These are phyloP conservation scores for Ochlodes sylvanus DNA, from an alignment of 2,888 invertebrate species.

Conservation along the genomic window DNA sequence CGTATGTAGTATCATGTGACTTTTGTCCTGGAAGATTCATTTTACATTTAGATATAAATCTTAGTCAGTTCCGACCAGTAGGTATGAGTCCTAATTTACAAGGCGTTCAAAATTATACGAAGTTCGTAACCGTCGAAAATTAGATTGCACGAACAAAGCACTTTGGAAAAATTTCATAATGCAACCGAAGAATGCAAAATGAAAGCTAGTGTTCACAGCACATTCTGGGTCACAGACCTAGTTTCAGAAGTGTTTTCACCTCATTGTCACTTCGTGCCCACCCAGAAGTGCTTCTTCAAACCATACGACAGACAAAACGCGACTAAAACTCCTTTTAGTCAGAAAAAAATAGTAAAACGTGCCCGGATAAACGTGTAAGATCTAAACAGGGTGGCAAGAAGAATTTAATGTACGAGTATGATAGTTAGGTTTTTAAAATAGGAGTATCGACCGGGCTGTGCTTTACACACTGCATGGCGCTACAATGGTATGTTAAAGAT, in stretches of 20 bases:
- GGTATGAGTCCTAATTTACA: not conserved
- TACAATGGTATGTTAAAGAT: too few relatives aligned
- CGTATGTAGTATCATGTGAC: too few relatives aligned
- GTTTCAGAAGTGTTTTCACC: conserved; percentile 36
- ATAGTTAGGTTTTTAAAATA: not conserved
- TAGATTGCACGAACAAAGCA: conserved; percentile 30
- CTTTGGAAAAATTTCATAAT: conserved; percentile 36
- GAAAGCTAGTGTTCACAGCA: conserved; percentile 30
- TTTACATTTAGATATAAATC: too few relatives aligned
- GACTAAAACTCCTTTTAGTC: conserved; percentile 32
- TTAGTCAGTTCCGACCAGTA: too few relatives aligned
- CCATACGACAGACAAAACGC: conserved; percentile 36
- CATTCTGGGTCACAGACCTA: conserved; percentile 36
- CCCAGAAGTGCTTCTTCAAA: conserved; percentile 32
- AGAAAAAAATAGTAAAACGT: conserved; percentile 21
- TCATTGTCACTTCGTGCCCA: conserved; percentile 36
- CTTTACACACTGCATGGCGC: too few relatives aligned
- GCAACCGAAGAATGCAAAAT: conserved; percentile 36
- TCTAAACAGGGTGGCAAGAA: not conserved
- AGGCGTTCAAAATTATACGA: not conserved
- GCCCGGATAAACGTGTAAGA: not conserved
- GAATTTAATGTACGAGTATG: not conserved
- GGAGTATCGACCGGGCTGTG: too few relatives aligned
- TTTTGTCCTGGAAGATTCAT: too few relatives aligned
- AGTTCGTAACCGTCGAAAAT: conserved; percentile 15